Evolutionary conservation across 1,140 invertebrate species (phyloP).

Genomic region (Cotesia glomerata): DNA sequence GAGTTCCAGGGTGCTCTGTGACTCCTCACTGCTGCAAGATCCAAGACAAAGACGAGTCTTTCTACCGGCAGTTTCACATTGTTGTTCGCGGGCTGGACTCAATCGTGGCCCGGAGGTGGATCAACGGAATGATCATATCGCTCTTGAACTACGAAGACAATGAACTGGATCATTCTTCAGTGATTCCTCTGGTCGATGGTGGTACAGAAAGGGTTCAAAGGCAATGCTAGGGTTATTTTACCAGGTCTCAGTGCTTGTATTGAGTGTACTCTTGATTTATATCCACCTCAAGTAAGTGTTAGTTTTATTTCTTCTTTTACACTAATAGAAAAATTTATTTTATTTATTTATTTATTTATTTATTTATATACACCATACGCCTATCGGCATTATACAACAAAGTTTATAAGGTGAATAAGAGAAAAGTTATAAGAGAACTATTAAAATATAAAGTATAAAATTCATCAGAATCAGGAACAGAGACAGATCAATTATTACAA

Average conservation of each 20-base stretch:
- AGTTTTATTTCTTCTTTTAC: background rate
- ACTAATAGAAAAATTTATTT: too few relatives aligned
- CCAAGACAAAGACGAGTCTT: slow-evolving; percentile 91
- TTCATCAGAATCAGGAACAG: too few relatives aligned
- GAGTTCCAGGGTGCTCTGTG: slow-evolving; percentile 88
- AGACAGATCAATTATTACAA: too few relatives aligned
- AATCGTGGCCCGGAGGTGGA: slow-evolving; percentile 94
- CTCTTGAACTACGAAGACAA: slow-evolving; percentile 85
- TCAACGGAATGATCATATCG: slow-evolving; percentile 96
- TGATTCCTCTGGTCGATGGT: slow-evolving; percentile 97
- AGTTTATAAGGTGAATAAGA: too few relatives aligned
- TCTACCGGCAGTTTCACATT: slow-evolving; percentile 93
- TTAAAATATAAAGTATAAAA: too few relatives aligned
- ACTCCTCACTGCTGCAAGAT: slow-evolving; percentile 92
- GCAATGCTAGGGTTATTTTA: slow-evolving; percentile 93
- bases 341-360: too few relatives aligned
- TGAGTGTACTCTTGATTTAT: slow-evolving; percentile 96
- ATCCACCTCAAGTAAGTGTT: slow-evolving; percentile 83
- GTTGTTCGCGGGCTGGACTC: slow-evolving; percentile 94
- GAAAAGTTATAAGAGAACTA: too few relatives aligned
- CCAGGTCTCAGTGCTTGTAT: slow-evolving; percentile 94
- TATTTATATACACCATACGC: too few relatives aligned
- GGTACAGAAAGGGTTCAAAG: slow-evolving; percentile 98
- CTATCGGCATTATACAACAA: too few relatives aligned
- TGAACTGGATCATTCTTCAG: slow-evolving; percentile 76